Evolutionary conservation across 1,140 invertebrate species (phyloP).

Genomic region (Helicoverpa armigera): DNA sequence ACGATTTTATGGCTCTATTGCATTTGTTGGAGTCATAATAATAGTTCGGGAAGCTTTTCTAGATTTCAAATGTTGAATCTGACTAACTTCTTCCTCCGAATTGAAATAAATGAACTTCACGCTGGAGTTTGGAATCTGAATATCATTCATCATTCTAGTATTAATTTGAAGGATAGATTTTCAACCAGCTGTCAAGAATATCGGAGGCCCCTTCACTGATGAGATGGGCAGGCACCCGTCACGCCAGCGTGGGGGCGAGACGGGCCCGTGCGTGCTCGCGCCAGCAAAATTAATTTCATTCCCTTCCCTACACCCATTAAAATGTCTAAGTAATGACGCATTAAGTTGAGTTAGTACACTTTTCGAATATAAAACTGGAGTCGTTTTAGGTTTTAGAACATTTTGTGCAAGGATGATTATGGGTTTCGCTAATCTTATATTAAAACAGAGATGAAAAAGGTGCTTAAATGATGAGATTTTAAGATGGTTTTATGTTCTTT

Average conservation of each 20-base stretch:
- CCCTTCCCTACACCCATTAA: conserved; percentile 56
- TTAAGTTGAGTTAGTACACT: conserved; percentile 43
- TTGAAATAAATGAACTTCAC: conserved; percentile 1
- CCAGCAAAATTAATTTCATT: conserved; percentile 63
- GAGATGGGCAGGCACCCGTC: conserved; percentile 56
- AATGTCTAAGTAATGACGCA: conserved; percentile 58
- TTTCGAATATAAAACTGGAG: conserved; percentile 24
- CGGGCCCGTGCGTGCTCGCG: conserved; percentile 59
- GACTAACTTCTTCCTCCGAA: background rate
- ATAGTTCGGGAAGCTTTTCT: background rate
- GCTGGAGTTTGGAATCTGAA: background rate
- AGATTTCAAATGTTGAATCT: background rate
- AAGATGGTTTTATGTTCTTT: background rate
- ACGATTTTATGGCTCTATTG: background rate
- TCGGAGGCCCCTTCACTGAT: conserved; percentile 56
- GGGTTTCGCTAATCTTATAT: background rate
- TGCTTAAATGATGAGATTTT: background rate
- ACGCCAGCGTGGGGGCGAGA: conserved; percentile 42
- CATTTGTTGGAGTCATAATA: conserved; percentile 7
- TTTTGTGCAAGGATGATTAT: conserved; percentile 7
- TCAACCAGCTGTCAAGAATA: background rate
- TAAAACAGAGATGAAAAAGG: background rate
- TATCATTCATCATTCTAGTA: background rate
- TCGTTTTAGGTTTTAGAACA: conserved; percentile 18
- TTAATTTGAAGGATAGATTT: conserved; percentile 29